Evolutionary conservation across 2,113 vertebrate genomes (phyloP).

Genomic region (Poeciliopsis turrubarensis): DNA sequence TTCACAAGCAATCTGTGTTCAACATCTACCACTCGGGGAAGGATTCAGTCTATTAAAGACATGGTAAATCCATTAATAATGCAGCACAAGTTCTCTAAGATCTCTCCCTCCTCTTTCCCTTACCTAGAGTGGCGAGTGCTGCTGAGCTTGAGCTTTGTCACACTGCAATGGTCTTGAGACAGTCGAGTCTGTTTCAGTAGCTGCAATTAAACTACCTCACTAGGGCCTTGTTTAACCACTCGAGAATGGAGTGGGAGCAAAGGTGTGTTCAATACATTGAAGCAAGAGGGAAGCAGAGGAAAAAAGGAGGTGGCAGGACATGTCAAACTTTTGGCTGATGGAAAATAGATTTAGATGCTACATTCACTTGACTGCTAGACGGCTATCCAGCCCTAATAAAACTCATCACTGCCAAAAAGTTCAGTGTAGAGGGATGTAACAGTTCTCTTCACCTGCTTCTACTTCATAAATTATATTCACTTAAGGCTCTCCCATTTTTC

Average conservation of each 20-base stretch:
- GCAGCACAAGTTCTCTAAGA: slow-evolving; percentile 73
- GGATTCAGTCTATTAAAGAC: slow-evolving; percentile 66
- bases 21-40: slow-evolving; percentile 49
- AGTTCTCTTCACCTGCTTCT: slow-evolving; percentile 17
- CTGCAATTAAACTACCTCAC: slow-evolving; percentile 83
- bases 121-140: slow-evolving; percentile 69
- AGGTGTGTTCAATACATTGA: slow-evolving; percentile 50
- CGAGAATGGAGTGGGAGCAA: slow-evolving; percentile 58
- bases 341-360: slow-evolving; percentile 65
- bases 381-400: slow-evolving; percentile 76
- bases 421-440: slow-evolving; percentile 43
- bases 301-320: background rate
- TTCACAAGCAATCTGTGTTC: slow-evolving; percentile 42
- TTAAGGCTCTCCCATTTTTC: background rate
- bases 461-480: background rate
- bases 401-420: slow-evolving; percentile 74
- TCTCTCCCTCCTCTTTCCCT: slow-evolving; percentile 61
- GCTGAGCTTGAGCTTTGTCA: slow-evolving; percentile 75
- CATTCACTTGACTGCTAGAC: slow-evolving; percentile 58
- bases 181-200: slow-evolving; percentile 84
- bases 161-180: slow-evolving; percentile 63
- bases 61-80: slow-evolving; percentile 88
- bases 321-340: slow-evolving; percentile 59
- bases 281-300: slow-evolving; percentile 5
- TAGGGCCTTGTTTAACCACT: slow-evolving; percentile 71